Base-by-base conservation (phyloP, 2,888 invertebrate genomes). In the Lydus trimaculatus region DNA sequence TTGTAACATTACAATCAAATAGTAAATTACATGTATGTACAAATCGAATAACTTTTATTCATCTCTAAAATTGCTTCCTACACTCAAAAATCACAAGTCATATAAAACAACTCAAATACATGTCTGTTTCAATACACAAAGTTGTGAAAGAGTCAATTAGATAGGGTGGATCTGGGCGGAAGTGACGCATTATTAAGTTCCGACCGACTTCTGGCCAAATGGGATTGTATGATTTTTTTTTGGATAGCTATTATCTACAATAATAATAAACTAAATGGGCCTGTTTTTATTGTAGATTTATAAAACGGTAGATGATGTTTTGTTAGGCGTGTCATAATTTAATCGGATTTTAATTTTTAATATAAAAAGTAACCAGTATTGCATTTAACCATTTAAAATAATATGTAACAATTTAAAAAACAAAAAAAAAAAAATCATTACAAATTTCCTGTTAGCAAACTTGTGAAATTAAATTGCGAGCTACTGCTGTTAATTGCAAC, bases 121-220 rank as follows among this genome's bases (percentile, higher is more conserved):
- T 25, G 36, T 31, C 61, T 39, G 61, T 64, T 61, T 67, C 67
- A 28, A 66, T 66, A 43, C 64, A 61, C 52, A 61, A 61, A 64
- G 61, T 63, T 68, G 61, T 58, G 62, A 69, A 72, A 73, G 69
- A 70, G 73, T 71, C 75, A 75, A 76, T 74, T 76, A 76, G 73
- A 71, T 74, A 70, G 75, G 75, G 76, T 72, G 75, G 72, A 73
- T 67, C 72, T 71, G 64, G 52, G 70, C 74, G 75, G 76, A 75
- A 72, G 74, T 76, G 71, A 74, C 75, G 76, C 73, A 70, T 76
- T 76, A 76, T 72, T 70, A 68, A 72, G 73, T 73, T 73, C 72
- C 72, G 72, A 73, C 67, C 65, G 52, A 66, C 66, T 66, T 71
- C 58, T 61, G 36, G 36, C 61, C 61, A 61, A 61, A 61, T 61